Percentiles rank a stretch among this genome's conserved stretches.
phyloP scores from a whole-genome alignment of 2,888 invertebrate genomes.

The Chymomyza fuscimana region DNA sequence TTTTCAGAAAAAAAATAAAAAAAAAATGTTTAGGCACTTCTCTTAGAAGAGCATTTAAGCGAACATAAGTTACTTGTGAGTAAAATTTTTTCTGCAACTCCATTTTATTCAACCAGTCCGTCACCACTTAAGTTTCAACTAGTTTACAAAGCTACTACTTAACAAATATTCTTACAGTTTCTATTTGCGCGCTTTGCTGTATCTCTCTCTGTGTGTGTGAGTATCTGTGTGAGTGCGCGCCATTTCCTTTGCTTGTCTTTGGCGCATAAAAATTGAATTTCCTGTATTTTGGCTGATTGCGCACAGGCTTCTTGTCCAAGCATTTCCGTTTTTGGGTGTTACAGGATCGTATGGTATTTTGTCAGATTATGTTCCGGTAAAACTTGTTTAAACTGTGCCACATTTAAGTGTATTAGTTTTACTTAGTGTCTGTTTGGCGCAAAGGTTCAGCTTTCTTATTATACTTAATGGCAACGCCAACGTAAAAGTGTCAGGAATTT shows the following conservation, averaged over 20 bases:
- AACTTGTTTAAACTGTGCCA: not conserved
- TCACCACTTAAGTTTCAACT: no score
- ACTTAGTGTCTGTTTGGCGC: not conserved
- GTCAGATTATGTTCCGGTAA: constrained; percentile 27
- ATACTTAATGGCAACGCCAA: not conserved
- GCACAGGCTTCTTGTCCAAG: constrained; percentile 42
- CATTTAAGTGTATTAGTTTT: not conserved
- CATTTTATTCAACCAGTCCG: no score
- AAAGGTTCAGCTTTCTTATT: not conserved
- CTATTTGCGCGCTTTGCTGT: constrained; percentile 8
- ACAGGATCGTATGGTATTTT: constrained; percentile 33
- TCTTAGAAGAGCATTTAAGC: no score
- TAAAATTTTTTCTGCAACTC: no score
- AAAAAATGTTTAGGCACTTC: no score
- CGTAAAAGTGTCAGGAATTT: not conserved
- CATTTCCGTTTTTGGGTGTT: constrained; percentile 44
- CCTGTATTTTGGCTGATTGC: constrained; percentile 60
- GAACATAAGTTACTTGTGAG: no score
- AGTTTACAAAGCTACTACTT: no score
- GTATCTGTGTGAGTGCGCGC: constrained; percentile 24
- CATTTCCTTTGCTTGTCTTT: constrained; percentile 44
- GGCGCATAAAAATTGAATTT: constrained; percentile 65
- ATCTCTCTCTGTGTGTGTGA: not conserved
- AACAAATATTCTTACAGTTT: no score
- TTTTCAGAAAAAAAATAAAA: no score